Evolutionary conservation across 2,888 invertebrate genomes (phyloP), one percentile per base, ranked within the genome.

Genomic region (Aelia acuminata): DNA sequence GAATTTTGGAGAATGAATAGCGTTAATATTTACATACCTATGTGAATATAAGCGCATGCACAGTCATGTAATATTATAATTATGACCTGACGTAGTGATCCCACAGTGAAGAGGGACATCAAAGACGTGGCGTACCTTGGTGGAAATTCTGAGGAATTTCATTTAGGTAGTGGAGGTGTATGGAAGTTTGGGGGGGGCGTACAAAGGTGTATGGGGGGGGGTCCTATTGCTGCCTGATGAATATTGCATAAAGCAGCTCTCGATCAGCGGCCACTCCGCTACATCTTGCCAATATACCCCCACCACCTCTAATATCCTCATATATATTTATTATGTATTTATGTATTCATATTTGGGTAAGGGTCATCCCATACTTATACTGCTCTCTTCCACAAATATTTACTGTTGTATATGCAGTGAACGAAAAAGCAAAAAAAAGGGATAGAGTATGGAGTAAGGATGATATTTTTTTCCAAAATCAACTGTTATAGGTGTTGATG

Each of bases 181-280:
- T 15, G 63, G 63, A 31, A 63, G 63, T 53, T n/a, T 8, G n/a
- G 50, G 8, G 20, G 26, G 15, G 31, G 63, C 0, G 26, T 31
- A 31, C 31, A 63, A 26, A 63, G 31, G 31, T 26, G 63, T 53
- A 43, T 7, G 43, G 43, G 43, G 43, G 13, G 3, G 31, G 31
- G 13, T 15, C 15, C 31, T 31, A 63, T 63, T 31, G 63, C 63
- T 31, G 26, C 53, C 26, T 63, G 63, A 63, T 63, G 63, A 63
- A 63, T 63, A 63, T 63, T 63, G 26, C 63, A 63, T 63, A 63
- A 63, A 63, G 63, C 63, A 13, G 15, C 63, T 31, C 31, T 63
- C 63, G 63, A 63, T 63, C 63, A 63, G 15, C 63, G 63, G 63
- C n/a, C 63, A 31, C 63, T 31, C 63, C 4, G 26, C 13, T 15